Evolutionary conservation across 2,113 vertebrate genomes (phyloP), one percentile per base, ranked within the genome.

Genomic region (Columba janthina): DNA sequence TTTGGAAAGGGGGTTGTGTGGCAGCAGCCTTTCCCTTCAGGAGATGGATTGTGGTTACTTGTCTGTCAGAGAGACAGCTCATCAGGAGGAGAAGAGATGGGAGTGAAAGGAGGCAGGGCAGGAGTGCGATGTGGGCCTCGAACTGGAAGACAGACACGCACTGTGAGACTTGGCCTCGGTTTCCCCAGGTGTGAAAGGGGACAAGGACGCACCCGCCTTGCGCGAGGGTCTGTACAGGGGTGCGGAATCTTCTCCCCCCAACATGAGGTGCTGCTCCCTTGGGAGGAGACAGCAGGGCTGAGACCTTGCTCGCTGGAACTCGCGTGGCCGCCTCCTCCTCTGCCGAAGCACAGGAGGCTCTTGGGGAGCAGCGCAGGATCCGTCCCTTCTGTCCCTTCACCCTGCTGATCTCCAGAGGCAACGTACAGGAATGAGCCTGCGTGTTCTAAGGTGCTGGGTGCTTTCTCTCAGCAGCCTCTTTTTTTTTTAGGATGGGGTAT

Each of bases 341-440:
- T 50, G 78, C 77, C 2, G 0, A 5, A 75, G 12, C 1, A 0
- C 3, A 58, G 32, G 79, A 32, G 74, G 6, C 26, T 54, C 53
- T 46, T 2, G 2, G 2, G 40, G 32, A 69, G 24, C 70, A 53
- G 51, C 26, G 61, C 61, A 53, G 87, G 32, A 53, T 46, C 44
- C 18, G 44, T 44, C 44, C 44, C 44, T 44, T 31, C 48, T 1
- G 3, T 31, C 62, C 44, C 69, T n/a, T 81, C 5, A 1, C 32
- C 2, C 7, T 14, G 40, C 26, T 29, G 22, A 2, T 60, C 34
- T 31, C 21, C 72, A 53, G 83, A 56, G 67, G 5, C 0, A 0
- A 3, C 0, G 2, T 36, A 3, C 24, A 9, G 57, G 19, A 11
- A 4, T 0, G 2, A 36, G 42, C 12, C 42, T 1, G 5, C 18